Percentiles rank a stretch among this genome's conserved stretches.
Evolutionary conservation across 2,113 vertebrate genomes (phyloP).

Genomic region (Accipiter cooperii): DNA sequence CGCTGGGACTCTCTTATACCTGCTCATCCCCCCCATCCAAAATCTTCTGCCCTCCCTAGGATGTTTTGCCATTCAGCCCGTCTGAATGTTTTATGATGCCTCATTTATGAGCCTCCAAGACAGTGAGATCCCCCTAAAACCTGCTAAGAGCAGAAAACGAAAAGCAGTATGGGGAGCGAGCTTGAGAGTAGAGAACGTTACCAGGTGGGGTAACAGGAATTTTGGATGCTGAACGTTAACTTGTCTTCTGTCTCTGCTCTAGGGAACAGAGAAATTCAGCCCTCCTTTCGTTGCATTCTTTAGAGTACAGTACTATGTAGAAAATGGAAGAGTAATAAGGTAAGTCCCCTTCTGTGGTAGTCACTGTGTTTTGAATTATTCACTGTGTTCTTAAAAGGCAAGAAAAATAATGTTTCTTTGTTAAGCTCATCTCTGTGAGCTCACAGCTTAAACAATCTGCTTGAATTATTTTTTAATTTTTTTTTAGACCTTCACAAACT

Average conservation of each 20-base stretch:
- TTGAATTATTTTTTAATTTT: not conserved
- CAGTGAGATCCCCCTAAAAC: not conserved
- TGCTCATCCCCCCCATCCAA: not conserved
- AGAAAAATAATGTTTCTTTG: not conserved
- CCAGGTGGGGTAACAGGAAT: not conserved
- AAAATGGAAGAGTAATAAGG: slow-evolving; percentile 86
- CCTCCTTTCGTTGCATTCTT: slow-evolving; percentile 82
- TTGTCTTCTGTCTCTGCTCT: not conserved
- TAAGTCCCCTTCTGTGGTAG: slow-evolving; percentile 19
- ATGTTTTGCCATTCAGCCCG: not conserved
- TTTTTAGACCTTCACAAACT: not conserved
- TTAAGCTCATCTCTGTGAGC: not conserved
- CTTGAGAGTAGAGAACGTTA: not conserved
- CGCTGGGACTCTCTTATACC: not conserved
- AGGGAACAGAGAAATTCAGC: slow-evolving; percentile 73
- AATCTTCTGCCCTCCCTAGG: not conserved
- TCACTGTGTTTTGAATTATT: not conserved
- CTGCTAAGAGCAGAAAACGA: not conserved
- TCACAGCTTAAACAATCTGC: not conserved
- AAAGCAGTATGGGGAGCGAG: not conserved
- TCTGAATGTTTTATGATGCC: not conserved
- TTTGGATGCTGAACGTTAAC: not conserved
- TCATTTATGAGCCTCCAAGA: not conserved
- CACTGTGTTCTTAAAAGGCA: not conserved
- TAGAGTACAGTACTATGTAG: slow-evolving; percentile 86